Conservation (phyloP, 2,113 vertebrate species). For the Falcunculus frontatus region DNA sequence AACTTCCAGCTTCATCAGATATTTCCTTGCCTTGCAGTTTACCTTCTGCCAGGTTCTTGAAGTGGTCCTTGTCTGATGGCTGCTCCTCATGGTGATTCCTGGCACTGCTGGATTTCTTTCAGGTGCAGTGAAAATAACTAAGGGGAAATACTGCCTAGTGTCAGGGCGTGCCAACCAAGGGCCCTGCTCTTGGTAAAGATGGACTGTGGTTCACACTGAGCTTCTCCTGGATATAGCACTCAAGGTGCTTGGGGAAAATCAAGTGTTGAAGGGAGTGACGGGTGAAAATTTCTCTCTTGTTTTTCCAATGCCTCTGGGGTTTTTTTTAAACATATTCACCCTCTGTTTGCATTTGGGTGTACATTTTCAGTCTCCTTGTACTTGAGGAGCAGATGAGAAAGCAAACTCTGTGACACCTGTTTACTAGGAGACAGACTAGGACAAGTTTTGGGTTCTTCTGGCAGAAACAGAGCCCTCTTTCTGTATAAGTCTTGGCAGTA, state of each 20-base stretch:
- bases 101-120: background rate
- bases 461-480: background rate
- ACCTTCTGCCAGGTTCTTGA: background rate
- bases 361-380: rapidly evolving
- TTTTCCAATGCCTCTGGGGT: background rate
- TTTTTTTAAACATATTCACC: background rate
- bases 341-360: background rate
- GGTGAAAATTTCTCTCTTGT: background rate
- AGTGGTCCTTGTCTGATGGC: background rate
- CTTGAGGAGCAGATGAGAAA: background rate
- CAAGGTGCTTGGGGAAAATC: background rate
- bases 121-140: background rate
- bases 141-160: background rate
- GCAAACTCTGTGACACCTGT: background rate
- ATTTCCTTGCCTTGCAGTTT: background rate
- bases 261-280: background rate
- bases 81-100: background rate
- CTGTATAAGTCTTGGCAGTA: background rate
- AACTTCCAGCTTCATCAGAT: background rate
- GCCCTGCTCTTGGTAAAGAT: background rate
- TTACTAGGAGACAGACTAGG: background rate
- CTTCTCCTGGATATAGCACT: background rate
- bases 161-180: background rate
- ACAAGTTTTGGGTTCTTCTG: background rate
- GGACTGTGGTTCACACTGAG: background rate